Evolutionary conservation across 1,140 invertebrate species (phyloP).

Genomic region (Antheraea pernyi): DNA sequence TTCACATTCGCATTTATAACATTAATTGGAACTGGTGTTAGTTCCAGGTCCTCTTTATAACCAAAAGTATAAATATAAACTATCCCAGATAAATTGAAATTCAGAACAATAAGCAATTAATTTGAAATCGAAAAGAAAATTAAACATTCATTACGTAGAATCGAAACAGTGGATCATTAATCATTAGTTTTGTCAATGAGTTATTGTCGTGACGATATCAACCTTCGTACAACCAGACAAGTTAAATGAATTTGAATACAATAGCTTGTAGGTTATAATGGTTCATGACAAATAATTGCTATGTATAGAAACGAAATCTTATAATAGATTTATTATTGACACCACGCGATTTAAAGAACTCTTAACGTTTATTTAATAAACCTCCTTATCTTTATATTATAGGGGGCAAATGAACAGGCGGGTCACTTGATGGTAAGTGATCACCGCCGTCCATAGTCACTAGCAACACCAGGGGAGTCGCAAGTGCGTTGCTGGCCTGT

Average conservation of each 20-base stretch:
- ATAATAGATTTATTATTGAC: neutral
- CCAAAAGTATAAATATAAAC: no score
- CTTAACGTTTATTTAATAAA: neutral
- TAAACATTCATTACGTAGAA: neutral
- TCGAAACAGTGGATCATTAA: slow-evolving; percentile 3
- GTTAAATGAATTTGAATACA: slow-evolving; percentile 70
- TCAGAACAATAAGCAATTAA: neutral
- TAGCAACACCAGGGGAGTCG: no score
- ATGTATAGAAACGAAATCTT: slow-evolving; percentile 29
- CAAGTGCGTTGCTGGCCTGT: no score
- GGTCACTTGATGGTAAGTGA: no score
- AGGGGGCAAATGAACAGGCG: no score
- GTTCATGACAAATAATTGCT: slow-evolving; percentile 59
- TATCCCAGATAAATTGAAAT: neutral
- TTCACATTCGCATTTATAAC: no score
- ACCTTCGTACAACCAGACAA: slow-evolving; percentile 59
- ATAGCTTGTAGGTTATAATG: slow-evolving; percentile 45
- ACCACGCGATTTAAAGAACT: neutral
- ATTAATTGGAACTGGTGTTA: no score
- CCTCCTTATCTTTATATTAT: no score
- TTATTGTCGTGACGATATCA: slow-evolving; percentile 55
- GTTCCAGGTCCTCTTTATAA: no score
- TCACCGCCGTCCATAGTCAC: no score
- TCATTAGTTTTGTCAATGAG: slow-evolving; percentile 40
- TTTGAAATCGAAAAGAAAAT: slow-evolving; percentile 1